phyloP scores from a whole-genome alignment of 2,888 invertebrate species.

The Gibbula magus region DNA sequence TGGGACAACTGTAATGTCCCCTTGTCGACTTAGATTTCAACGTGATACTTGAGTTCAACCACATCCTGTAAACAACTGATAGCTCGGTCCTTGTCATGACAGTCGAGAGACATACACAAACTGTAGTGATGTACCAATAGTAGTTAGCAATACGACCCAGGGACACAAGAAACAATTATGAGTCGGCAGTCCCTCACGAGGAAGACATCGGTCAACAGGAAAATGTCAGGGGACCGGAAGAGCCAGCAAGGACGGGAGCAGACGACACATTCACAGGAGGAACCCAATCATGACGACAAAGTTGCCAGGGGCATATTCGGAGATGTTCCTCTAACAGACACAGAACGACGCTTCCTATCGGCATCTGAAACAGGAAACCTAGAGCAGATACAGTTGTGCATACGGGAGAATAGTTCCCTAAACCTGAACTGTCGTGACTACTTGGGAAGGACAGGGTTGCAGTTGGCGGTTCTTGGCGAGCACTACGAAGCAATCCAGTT shows the following conservation, averaged over 20 bases:
- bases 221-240: not conserved
- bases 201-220: not conserved
- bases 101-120: no score
- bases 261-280: constrained; percentile 4
- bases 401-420: constrained; percentile 45
- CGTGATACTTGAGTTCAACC: no score
- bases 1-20: no score
- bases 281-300: constrained; percentile 33
- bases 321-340: constrained; percentile 50
- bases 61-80: no score
- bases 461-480: constrained; percentile 50
- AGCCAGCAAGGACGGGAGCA: constrained; percentile 6
- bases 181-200: not conserved
- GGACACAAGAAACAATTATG: not conserved
- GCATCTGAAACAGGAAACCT: constrained; percentile 46
- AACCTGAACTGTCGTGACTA: constrained; percentile 57
- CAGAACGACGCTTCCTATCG: constrained; percentile 47
- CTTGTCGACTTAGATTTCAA: no score
- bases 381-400: constrained; percentile 40
- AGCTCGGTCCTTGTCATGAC: no score
- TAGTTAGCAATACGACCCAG: no score
- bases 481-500: constrained; percentile 52
- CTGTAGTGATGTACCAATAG: no score
- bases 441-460: constrained; percentile 51
- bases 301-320: constrained; percentile 52